Percentiles rank a stretch among this genome's conserved stretches.
phyloP scores from a whole-genome alignment of 2,113 vertebrate genomes.

The Actenoides lindsayi region DNA sequence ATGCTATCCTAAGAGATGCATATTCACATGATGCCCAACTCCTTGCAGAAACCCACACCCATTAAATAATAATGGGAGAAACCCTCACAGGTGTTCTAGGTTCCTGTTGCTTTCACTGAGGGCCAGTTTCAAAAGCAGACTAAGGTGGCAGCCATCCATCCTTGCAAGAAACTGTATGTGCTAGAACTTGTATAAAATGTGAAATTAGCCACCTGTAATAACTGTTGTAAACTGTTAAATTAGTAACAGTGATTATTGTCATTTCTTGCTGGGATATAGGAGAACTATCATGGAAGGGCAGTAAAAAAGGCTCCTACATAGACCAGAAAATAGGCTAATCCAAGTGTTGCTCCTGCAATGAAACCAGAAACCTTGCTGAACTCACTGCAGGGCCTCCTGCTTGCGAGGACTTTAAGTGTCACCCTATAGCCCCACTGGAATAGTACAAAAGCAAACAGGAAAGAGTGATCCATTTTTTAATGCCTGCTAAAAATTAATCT shows the following conservation, averaged over 20 bases:
- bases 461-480: constrained; percentile 35
- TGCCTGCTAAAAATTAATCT: constrained; percentile 39
- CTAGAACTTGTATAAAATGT: not conserved
- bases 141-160: not conserved
- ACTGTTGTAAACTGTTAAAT: constrained; percentile 3
- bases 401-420: constrained; percentile 1
- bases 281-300: not conserved
- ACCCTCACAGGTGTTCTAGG: not conserved
- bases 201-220: constrained; percentile 10
- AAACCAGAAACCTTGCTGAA: constrained; percentile 33
- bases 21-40: fast-evolving
- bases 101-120: not conserved
- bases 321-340: constrained; percentile 29
- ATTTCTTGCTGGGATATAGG: not conserved
- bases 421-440: constrained; percentile 23
- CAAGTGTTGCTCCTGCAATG: not conserved
- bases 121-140: not conserved
- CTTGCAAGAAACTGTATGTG: not conserved
- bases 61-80: not conserved
- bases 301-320: not conserved
- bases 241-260: not conserved
- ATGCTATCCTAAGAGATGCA: not conserved
- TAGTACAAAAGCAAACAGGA: constrained; percentile 1
- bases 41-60: not conserved
- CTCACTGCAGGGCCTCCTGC: not conserved